Evolutionary conservation across 2,888 invertebrate species (phyloP), one percentile per base, ranked within the genome.

Genomic region (Luperina nickerlii): DNA sequence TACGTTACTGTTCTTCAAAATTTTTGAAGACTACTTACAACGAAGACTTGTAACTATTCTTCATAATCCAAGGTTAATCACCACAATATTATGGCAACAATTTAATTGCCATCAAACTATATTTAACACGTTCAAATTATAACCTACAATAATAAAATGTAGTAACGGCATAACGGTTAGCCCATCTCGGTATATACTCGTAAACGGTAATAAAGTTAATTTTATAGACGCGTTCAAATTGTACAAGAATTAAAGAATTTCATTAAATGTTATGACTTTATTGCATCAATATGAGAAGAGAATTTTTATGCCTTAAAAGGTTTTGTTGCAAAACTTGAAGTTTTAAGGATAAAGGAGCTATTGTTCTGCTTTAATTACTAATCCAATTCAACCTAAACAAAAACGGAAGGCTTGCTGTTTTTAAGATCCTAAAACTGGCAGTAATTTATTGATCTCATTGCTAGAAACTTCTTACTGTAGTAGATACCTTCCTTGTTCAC

Each of bases 91-190:
- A 60, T 63, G 68, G 38, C 20, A 85, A 66, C 24, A 18, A n/a
- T 63, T 76, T 85, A 82, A 85, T 76, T 70, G 48, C 82, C 48
- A 66, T 27, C 27, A 42, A 76, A 69, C 60, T 63, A 75, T 24
- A 65, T 63, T 60, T 71, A 81, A 83, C 85, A 81, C 85, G 38
- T 76, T 70, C 15, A 73, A 82, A 73, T 86, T 70, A 83, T 70
- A 83, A 65, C 8, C 45, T 32, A 65, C 24, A 75, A 68, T 63
- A 78, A 32, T 62, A 68, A 66, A 75, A 45, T 68, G 57, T 20
- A 81, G 54, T 65, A 77, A 78, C 54, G 32, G 54, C 13, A 54
- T 27, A 74, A 27, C 24, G 0, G 60, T 81, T n/a, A 32, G 32
- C 15, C 48, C 72, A 82, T 68, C 60, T 62, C 48, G 2, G 38